Evolutionary conservation across 2,113 vertebrate species (phyloP).

Genomic region (Merops nubicus): DNA sequence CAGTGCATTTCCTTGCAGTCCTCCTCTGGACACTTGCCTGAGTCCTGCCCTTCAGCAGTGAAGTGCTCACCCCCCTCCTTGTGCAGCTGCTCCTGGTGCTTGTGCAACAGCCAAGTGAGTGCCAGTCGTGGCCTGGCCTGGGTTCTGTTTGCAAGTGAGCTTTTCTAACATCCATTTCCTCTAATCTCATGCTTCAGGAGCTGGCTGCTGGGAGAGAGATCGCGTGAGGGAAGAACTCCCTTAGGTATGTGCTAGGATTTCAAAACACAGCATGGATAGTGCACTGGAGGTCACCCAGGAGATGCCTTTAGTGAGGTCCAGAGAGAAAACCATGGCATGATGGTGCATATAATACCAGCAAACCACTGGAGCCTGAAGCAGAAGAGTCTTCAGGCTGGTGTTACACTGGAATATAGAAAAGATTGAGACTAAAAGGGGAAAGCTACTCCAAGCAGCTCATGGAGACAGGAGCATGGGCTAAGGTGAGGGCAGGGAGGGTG

Average conservation of each 20-base stretch:
- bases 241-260: neutral
- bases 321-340: neutral
- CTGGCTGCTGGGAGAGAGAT: neutral
- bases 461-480: neutral
- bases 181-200: neutral
- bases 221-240: neutral
- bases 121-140: neutral
- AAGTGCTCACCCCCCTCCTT: neutral
- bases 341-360: constrained; percentile 26
- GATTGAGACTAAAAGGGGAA: neutral
- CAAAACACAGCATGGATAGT: neutral
- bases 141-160: neutral
- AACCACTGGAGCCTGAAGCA: neutral
- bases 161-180: neutral
- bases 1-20: neutral
- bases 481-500: neutral
- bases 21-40: neutral
- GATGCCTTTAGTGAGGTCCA: constrained; percentile 21
- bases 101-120: neutral
- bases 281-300: constrained; percentile 7
- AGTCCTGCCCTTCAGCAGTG: neutral
- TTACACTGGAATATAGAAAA: neutral
- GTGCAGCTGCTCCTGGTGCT: neutral
- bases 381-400: neutral
- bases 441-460: neutral